Evolutionary conservation across 2,797 vertebrate species (phyloP), one percentile per base, ranked within the genome.

Genomic region (Cyprinella venusta): DNA sequence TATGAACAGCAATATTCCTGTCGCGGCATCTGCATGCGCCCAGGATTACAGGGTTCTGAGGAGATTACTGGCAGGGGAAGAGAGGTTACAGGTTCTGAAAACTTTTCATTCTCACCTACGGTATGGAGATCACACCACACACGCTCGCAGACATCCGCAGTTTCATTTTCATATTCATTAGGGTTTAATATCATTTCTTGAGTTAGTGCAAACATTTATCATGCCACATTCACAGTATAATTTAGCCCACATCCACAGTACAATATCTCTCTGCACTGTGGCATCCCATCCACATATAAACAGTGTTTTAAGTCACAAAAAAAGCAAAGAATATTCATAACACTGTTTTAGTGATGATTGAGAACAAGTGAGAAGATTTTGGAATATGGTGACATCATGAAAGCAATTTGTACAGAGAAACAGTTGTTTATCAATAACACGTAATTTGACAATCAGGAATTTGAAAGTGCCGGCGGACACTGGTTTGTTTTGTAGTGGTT

Each of bases 1-100:
- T 95, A 96, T 95, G 94, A 95, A 96, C 94, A 95, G 94, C 95
- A 96, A 96, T 96, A 96, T 96, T 96, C 94, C 95, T 95, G 82
- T 94, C 90, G 88, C 90, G 90, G 94, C 94, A 95, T 96, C 94
- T 95, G 94, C 94, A 95, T 94, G 92, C 91, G 91, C 90, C 88
- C 86, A 91, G 95, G 95, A 97, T 97, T 97, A 96, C 95, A 96
- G 95, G 94, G 95, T 94, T 96, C 94, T 92, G 91, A 92, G 90
- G 92, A 94, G 94, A 97, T 97, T 96, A 96, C 91, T 90, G 90
- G 93, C 89, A 93, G 91, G 92, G 94, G 94, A 95, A 95, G 93
- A 95, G 92, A 93, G 92, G 94, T 8, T 88, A 94, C 94, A 93
- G 90, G 88, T 89, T 91, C 91, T 92, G 95, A 95, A 95, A 96